Conservation (phyloP, 2,113 vertebrate genomes). For the Cyphomyrus discorhynchus region DNA sequence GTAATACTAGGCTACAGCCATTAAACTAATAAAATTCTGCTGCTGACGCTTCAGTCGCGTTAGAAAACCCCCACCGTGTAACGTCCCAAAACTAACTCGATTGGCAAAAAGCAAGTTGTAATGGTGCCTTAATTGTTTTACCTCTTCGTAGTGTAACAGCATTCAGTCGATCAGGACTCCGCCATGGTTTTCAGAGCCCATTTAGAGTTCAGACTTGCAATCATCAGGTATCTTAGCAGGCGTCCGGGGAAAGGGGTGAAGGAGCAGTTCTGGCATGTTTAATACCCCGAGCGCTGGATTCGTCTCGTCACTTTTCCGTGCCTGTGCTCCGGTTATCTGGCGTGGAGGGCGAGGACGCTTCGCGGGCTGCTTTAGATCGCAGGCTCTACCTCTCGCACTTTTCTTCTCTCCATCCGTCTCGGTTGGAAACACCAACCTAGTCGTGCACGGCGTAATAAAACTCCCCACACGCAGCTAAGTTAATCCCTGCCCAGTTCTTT, state of each 20-base stretch:
- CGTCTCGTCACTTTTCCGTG: not conserved
- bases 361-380: not conserved
- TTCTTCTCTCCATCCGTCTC: not conserved
- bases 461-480: not conserved
- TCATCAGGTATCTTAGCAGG: conserved; percentile 8
- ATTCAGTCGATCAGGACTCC: not conserved
- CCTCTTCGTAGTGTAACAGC: not conserved
- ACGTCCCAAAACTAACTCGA: not conserved
- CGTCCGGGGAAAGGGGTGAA: not conserved
- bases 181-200: not conserved
- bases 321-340: not conserved
- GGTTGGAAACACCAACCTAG: not conserved
- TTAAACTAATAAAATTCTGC: not conserved
- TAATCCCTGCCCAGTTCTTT: not conserved
- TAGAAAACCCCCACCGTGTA: not conserved
- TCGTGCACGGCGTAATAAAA: not conserved
- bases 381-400: not conserved
- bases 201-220: not conserved
- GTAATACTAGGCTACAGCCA: not conserved
- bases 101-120: not conserved
- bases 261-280: not conserved
- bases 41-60: not conserved
- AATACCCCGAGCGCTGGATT: not conserved
- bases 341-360: not conserved
- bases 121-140: not conserved